A percentile compares a stretch with the other conserved stretches of the same genome.
Evolutionary conservation across 2,888 invertebrate species (phyloP).

Genomic region (Sepiola atlantica): DNA sequence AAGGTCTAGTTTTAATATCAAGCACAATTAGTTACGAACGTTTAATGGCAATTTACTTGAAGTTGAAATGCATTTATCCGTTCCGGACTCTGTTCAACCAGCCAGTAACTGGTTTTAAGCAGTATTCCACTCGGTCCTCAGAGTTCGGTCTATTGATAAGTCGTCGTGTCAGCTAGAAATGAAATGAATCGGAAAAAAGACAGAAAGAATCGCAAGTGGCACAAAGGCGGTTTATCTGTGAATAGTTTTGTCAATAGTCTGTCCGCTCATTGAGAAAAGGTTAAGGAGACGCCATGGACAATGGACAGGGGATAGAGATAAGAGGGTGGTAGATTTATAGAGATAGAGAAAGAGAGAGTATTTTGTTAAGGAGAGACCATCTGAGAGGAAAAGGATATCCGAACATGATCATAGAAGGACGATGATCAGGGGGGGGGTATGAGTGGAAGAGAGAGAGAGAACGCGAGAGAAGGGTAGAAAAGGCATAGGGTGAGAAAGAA

Average conservation of each 20-base stretch:
- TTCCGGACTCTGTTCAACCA: neutral
- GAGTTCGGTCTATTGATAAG: neutral
- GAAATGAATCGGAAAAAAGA: slow-evolving; percentile 32
- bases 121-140: neutral
- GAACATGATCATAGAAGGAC: too few relatives aligned
- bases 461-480: neutral
- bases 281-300: neutral
- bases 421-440: neutral
- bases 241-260: neutral
- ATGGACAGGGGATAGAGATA: neutral
- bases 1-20: neutral
- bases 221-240: slow-evolving; percentile 19
- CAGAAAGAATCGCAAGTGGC: neutral
- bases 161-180: neutral
- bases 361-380: too few relatives aligned
- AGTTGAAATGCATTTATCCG: neutral
- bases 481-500: neutral
- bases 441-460: neutral
- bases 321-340: too few relatives aligned
- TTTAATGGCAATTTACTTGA: slow-evolving; percentile 32
- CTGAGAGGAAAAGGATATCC: too few relatives aligned
- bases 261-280: neutral
- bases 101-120: neutral
- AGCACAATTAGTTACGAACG: slow-evolving; percentile 16
- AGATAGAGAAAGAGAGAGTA: too few relatives aligned